Base-by-base conservation (phyloP, 1,140 invertebrate genomes). In the Brachionus rotundiformis region DNA sequence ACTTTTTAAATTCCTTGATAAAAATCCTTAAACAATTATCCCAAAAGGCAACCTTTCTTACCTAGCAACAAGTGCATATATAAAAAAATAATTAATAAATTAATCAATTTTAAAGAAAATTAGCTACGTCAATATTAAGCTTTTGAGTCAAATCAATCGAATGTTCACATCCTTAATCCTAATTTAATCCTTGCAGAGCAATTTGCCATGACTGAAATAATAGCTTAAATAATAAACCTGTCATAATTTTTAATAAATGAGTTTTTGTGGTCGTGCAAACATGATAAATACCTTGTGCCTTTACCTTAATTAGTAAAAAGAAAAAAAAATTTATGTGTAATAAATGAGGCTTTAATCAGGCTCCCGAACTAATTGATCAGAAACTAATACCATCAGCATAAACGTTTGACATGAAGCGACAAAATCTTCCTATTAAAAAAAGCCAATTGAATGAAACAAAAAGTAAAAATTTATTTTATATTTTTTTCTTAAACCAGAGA, bases 321-420 rank as follows among this genome's bases (percentile, higher is more conserved):
- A n/a, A n/a, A 49, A 49, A 49, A 16, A n/a, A 49, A 49, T 54
- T 8, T 54, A 23, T 54, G 16, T 54, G 47, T 54, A 54, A 54
- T 54, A 25, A 54, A 54, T 54, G 19, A n/a, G 47, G 47, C 8
- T 54, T 19, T 16, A 54, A 54, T 16, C 47, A 54, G 19, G 16
- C 47, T 25, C n/a, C 23, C 10, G 47, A 54, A 54, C 47, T 54
- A 54, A 54, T 54, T 54, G 47, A 54, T 54, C 47, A 54, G 47
- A 54, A 54, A 54, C 47, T 54, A 54, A 54, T 54, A 54, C 47
- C 47, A 54, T 16, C 23, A 19, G 47, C 47, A 54, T 54, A 16
- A 54, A 54, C 23, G 47, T 16, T 54, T 54, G 47, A 54, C 47
- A 54, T 54, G 47, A 54, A 54, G 47, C 47, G 47, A 54, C 47